Evolutionary conservation across 2,888 invertebrate species (phyloP), one percentile per base, ranked within the genome.

Genomic region (Drosophila antonietae): DNA sequence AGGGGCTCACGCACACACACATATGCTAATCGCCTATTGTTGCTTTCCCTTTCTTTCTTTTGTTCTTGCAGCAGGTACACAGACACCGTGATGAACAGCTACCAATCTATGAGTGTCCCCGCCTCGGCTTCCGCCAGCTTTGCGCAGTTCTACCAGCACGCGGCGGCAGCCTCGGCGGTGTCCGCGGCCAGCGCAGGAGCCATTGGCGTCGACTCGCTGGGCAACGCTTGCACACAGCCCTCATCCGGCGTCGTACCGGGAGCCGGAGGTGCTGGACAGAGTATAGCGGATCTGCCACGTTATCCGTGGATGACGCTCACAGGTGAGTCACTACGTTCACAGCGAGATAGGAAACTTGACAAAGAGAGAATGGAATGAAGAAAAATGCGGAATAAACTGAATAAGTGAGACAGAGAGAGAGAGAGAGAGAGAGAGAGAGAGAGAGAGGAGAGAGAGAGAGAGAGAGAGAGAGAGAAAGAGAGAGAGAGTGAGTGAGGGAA

Each of bases 231-330:
- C 94, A 95, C 95, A 76, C 96, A 96, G 92, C 95, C 95, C 72
- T 95, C 96, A 85, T 93, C 94, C 55, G 94, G 93, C 46, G 93
- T 94, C 53, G 94, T 94, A 71, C 94, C 95, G 68, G 84, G 84
- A 7, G 90, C 93, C 47, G 93, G 93, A 20, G 93, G 92, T 28
- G 95, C 96, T 72, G 97, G 97, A 75, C 97, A 97, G 93, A 97
- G 97, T 68, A 96, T 98, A 92, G 97, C 97, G 57, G 98, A 98
- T 94, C 96, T 98, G 92, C 97, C 98, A 65, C 95, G 98, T 92
- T 98, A 98, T 93, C 98, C 98, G 56, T 98, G 98, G 98, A 98
- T 98, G 97, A 97, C 97, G 91, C 97, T 98, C 93, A 97, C 98
- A 95, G 98, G 98, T 97, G 95, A 92, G 90, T 83, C 64, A 20